Evolutionary conservation across 1,140 invertebrate genomes (phyloP), one percentile per base, ranked within the genome.

Genomic region (Caenorhabditis inopinata): DNA sequence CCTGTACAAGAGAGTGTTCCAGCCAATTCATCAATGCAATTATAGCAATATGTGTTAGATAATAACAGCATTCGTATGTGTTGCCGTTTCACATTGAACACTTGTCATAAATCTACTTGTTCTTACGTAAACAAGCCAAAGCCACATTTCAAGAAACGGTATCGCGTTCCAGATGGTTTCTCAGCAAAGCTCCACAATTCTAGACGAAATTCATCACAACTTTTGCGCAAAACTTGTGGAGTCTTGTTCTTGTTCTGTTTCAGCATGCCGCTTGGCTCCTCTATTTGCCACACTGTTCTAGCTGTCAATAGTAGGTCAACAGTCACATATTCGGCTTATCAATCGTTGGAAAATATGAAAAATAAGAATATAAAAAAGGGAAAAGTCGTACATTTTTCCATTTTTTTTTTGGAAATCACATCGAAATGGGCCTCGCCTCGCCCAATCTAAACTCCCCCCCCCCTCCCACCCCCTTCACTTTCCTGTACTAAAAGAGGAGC

Each of bases 311-410:
- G 68, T 47, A 18, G 38, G 38, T 35, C 32, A 74, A 74, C 42
- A 75, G 45, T 75, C 46, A 75, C 12, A 46, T 47, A n/a, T 47
- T 75, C 42, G 48, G 23, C 73, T 75, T 75, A 49, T 49, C 73
- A 75, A 32, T 75, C 42, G 3, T 16, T 27, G 11, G 25, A 68
- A 79, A 83, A 58, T 42, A 80, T 27, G 84, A 83, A 49, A 80
- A 82, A 58, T 74, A 83, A n/a, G 82, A 85, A 51, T 74, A 82
- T 21, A 85, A 85, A 77, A 68, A 68, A 38, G 32, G 58, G 18
- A 58, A 68, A 42, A 68, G 9, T 38, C n/a, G 58, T 38, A 68
- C n/a, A n/a, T n/a, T n/a, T n/a, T n/a, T n/a, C n/a, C n/a, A n/a
- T n/a, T n/a, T n/a, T n/a, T n/a, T n/a, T n/a, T n/a, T n/a, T n/a